Percentiles rank a stretch among this genome's conserved stretches.
phyloP scores from a whole-genome alignment of 2,113 vertebrate species.

The Barnardius zonarius region DNA sequence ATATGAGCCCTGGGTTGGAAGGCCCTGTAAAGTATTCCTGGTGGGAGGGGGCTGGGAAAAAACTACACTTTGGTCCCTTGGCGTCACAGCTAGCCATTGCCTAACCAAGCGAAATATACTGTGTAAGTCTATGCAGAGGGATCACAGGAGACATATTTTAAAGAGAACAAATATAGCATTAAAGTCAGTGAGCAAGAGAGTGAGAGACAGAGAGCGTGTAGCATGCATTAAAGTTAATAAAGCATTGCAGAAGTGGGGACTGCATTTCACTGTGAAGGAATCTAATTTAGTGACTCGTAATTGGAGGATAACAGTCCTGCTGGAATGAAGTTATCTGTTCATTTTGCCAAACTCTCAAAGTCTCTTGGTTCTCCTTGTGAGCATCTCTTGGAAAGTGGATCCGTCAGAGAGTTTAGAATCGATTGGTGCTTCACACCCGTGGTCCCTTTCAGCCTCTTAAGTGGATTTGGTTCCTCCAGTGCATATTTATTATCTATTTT shows the following conservation, averaged over 20 bases:
- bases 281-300: constrained; percentile 68
- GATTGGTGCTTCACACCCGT: neutral
- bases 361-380: constrained; percentile 55
- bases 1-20: neutral
- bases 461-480: constrained; percentile 11
- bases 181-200: constrained; percentile 30
- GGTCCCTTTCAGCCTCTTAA: constrained; percentile 35
- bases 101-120: constrained; percentile 18
- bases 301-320: constrained; percentile 50
- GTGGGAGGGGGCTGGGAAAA: constrained; percentile 17
- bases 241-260: constrained; percentile 49
- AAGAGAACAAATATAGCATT: constrained; percentile 67
- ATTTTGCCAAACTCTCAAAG: constrained; percentile 62
- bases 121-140: constrained; percentile 12
- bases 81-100: constrained; percentile 36
- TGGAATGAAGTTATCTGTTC: constrained; percentile 51
- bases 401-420: constrained; percentile 42
- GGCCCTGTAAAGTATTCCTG: neutral
- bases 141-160: constrained; percentile 45
- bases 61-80: constrained; percentile 7
- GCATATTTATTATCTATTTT: constrained; percentile 45
- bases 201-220: constrained; percentile 34
- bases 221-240: constrained; percentile 72
- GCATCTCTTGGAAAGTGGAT: constrained; percentile 40
- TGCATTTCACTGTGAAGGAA: constrained; percentile 61